Evolutionary conservation across 2,113 vertebrate genomes (phyloP), one percentile per base, ranked within the genome.

Genomic region (Speoplatyrhinus poulsoni): DNA sequence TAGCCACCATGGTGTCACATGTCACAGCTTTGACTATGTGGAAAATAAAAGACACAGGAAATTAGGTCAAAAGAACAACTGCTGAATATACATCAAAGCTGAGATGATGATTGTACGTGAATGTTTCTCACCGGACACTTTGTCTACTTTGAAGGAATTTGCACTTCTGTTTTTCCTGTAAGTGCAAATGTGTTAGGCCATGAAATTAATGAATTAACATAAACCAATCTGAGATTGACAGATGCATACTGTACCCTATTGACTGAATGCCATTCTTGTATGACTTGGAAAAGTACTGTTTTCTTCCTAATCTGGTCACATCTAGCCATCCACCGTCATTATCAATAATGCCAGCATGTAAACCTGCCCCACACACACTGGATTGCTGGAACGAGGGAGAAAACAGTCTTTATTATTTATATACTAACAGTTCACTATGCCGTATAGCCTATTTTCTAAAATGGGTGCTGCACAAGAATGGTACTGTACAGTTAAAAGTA

Each of bases 291-390:
- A 99, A 99, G 59, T 94, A 94, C 62, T 94, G 93, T 83, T 95
- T 96, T 81, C 95, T 93, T 82, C 97, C 97, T 82, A 96, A 93
- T 79, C 98, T 92, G 11, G 95, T 98, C 82, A 99, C 89, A 77
- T 99, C 98, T 59, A 99, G 90, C 97, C 98, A 99, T 69, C 98
- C 98, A 56, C 98, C 98, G 66, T 98, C 95, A 57, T 97, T 95
- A 77, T 99, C 96, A 80, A 99, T 93, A 55, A 99, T 90, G 19
- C 96, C 97, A 66, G 95, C 92, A 87, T 99, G 97, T 81, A 99
- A 91, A 1, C 87, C 97, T 59, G 95, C 94, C 87, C 93, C 94
- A 79, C 98, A 99, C 76, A 99, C 94, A 79, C 96, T 98, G 72
- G 98, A 99, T 95, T 98, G 98, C 98, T 99, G 83, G 50, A 80